Conservation (phyloP, 1,140 invertebrate genomes). For the Drosophila oshimai region DNA sequence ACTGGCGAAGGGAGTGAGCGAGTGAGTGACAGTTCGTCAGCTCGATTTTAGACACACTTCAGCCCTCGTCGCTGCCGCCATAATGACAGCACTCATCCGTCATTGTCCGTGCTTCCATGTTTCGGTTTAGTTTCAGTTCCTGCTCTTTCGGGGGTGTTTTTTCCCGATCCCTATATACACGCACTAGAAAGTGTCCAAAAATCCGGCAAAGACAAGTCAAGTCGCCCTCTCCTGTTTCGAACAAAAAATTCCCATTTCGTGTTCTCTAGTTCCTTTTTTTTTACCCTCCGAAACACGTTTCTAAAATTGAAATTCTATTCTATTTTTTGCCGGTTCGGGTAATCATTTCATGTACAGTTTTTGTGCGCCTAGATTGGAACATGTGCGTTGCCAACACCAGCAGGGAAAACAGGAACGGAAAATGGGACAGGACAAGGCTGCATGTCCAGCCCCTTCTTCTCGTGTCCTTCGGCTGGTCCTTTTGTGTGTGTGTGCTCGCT, state of each 20-base stretch:
- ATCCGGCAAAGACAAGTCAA: conserved; percentile 71
- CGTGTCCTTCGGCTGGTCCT: conserved; percentile 44
- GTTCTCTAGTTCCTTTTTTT: conserved; percentile 21
- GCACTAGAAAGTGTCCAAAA: conserved; percentile 68
- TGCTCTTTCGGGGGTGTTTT: conserved; percentile 52
- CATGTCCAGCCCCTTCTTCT: conserved; percentile 11
- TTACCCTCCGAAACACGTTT: conserved; percentile 67
- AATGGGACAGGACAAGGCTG: conserved; percentile 32
- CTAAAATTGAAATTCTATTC: conserved; percentile 79
- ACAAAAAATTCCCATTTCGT: conserved; percentile 17
- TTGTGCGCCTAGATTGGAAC: conserved; percentile 77
- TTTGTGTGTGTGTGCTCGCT: not conserved
- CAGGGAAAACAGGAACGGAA: conserved; percentile 21
- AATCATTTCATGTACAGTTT: conserved; percentile 80
- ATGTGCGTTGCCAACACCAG: conserved; percentile 74
- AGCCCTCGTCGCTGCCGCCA: conserved; percentile 47
- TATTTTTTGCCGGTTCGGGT: conserved; percentile 45
- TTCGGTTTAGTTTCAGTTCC: conserved; percentile 35
- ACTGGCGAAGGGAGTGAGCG: conserved; percentile 8
- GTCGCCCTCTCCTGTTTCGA: conserved; percentile 45
- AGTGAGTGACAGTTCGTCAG: conserved; percentile 77
- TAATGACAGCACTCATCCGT: conserved; percentile 76
- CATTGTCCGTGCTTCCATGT: conserved; percentile 58
- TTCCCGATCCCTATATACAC: conserved; percentile 24
- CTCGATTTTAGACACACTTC: conserved; percentile 72